Percentiles rank a stretch among this genome's conserved stretches.
Evolutionary conservation across 2,888 invertebrate species (phyloP).

Genomic region (Himalopsyche kuldschensis): DNA sequence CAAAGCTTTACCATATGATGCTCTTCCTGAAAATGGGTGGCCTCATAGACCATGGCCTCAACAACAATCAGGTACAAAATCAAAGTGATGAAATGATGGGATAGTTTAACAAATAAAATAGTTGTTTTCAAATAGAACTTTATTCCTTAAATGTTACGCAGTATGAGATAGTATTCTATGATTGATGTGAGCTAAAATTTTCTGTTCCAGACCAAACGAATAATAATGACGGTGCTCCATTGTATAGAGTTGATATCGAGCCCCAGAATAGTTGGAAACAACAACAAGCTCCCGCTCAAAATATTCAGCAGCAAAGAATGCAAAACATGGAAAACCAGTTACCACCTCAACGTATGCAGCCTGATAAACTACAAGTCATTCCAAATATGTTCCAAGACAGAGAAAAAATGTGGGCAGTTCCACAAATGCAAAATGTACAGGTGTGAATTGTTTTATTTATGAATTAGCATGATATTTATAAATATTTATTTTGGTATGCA

Average conservation of each 20-base stretch:
- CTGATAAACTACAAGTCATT: slow-evolving; percentile 31
- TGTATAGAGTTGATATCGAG: slow-evolving; percentile 37
- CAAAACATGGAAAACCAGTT: slow-evolving; percentile 25
- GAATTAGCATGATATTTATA: neutral
- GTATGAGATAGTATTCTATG: neutral
- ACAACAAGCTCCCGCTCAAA: slow-evolving; percentile 21
- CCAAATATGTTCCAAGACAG: slow-evolving; percentile 37
- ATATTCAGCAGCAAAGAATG: slow-evolving; percentile 30
- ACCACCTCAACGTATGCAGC: slow-evolving; percentile 19
- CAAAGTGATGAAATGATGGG: neutral
- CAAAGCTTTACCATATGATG: slow-evolving; percentile 36
- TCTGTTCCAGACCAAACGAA: slow-evolving; percentile 30
- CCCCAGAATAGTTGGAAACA: slow-evolving; percentile 38
- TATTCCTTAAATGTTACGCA: neutral
- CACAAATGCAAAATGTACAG: slow-evolving; percentile 33
- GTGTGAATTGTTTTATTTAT: slow-evolving; percentile 3
- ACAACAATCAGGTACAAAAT: slow-evolving; percentile 25
- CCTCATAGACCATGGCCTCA: slow-evolving; percentile 37
- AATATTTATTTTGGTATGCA: too few relatives aligned
- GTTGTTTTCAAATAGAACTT: neutral
- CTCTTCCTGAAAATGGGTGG: slow-evolving; percentile 35
- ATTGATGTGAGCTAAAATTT: neutral
- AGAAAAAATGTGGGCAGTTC: slow-evolving; percentile 40
- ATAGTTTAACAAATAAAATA: too few relatives aligned
- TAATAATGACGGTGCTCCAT: slow-evolving; percentile 34